phyloP scores from a whole-genome alignment of 1,140 invertebrate genomes.

The Sycobia sp. region DNA sequence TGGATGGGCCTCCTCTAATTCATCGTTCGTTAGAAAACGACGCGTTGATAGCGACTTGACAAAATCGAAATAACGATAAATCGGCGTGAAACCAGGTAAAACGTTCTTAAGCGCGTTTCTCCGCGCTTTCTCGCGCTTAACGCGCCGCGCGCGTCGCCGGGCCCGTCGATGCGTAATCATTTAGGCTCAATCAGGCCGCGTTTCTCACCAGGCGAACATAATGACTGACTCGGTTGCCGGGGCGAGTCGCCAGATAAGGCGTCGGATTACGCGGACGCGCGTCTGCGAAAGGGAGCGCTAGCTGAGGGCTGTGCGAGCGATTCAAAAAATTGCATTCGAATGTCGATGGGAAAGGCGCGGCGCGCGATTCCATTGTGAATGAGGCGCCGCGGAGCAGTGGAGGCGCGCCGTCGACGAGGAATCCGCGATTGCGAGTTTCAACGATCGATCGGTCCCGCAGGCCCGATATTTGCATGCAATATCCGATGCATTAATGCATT shows the following conservation, averaged over 20 bases:
- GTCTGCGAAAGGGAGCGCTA: no score
- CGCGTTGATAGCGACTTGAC: no score
- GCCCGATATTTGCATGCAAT: slow-evolving; percentile 31
- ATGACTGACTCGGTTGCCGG: slow-evolving; percentile 31
- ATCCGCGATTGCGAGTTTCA: not conserved
- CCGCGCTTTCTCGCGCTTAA: slow-evolving; percentile 31
- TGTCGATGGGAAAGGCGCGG: no score
- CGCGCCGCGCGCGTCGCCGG: slow-evolving; percentile 50
- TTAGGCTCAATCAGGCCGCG: slow-evolving; percentile 54
- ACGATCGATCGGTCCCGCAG: slow-evolving; percentile 28
- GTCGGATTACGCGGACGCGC: slow-evolving; percentile 31
- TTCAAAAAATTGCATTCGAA: slow-evolving; percentile 24
- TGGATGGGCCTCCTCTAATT: no score
- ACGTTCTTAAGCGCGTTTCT: no score
- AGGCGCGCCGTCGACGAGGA: no score
- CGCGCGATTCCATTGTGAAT: no score
- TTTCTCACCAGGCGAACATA: slow-evolving; percentile 48
- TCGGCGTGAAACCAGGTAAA: no score
- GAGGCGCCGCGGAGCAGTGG: no score
- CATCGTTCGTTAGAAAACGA: no score
- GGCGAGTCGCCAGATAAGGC: slow-evolving; percentile 38
- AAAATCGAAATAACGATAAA: no score
- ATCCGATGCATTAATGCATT: not conserved
- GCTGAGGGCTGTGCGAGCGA: no score
- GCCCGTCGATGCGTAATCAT: slow-evolving; percentile 52